Evolutionary conservation across 2,113 vertebrate species (phyloP).

Genomic region (Salvelinus namaycush): DNA sequence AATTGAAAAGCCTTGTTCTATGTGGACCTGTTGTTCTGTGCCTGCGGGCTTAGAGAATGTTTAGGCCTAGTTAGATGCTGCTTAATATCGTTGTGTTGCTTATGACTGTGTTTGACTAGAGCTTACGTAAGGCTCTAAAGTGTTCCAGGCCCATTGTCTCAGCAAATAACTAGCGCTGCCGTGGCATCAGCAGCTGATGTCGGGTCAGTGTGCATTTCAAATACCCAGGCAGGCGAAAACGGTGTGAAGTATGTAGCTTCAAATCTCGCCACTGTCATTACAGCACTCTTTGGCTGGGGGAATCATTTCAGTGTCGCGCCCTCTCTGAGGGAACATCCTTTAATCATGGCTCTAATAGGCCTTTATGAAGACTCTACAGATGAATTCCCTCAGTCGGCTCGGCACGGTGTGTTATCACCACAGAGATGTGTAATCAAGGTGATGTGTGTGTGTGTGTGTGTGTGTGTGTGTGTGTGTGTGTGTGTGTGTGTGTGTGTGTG

Average conservation of each 20-base stretch:
- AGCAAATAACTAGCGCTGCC: background rate
- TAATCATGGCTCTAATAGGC: conserved; percentile 73
- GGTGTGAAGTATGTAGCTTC: background rate
- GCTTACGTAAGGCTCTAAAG: no score
- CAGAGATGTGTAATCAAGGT: conserved; percentile 66
- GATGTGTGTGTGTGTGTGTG: background rate
- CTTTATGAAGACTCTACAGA: conserved; percentile 72
- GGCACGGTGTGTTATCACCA: conserved; percentile 54
- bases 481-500: conserved; percentile 1
- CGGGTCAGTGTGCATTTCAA: background rate
- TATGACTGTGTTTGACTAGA: no score
- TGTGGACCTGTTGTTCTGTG: no score
- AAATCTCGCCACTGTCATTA: background rate
- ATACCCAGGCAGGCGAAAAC: background rate
- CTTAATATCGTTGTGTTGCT: no score
- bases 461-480: no score
- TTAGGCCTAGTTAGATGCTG: no score
- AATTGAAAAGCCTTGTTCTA: no score
- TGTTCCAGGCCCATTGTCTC: background rate
- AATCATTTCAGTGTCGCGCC: conserved; percentile 61
- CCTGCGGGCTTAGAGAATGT: no score
- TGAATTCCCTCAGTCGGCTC: conserved; percentile 48
- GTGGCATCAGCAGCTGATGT: background rate
- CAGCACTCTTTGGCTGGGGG: conserved; percentile 44
- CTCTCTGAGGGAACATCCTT: conserved; percentile 67